Base-by-base conservation (phyloP, 1,140 invertebrate genomes). In the Zaprionus ghesquierei region DNA sequence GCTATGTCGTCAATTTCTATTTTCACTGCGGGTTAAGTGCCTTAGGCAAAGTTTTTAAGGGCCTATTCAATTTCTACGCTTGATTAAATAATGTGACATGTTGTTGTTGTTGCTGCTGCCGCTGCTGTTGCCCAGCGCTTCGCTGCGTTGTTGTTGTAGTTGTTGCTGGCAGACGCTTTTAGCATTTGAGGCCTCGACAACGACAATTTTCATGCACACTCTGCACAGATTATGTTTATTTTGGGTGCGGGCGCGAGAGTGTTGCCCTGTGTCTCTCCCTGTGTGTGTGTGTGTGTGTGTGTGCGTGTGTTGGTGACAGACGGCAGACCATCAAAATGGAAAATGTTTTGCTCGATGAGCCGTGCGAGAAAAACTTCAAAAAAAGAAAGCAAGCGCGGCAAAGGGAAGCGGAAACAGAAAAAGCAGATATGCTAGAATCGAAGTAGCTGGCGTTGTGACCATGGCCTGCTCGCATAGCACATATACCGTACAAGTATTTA, bases 11-110 rank as follows among this genome's bases (percentile, higher is more conserved):
- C 82, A 89, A 89, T 89, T 87, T 81, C 82, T 71, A 86, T 89
- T 87, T 87, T 79, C 79, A 79, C 79, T 77, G 79, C 64, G 84
- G 84, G 84, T 89, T 89, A 89, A 89, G 84, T 89, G 84, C 73
- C 84, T 75, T 66, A 76, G 79, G 84, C 84, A 89, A 89, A 89
- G 81, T 81, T 89, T 89, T 89, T 84, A 89, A 89, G 84, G 80
- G 85, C 84, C 84, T 89, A 89, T 89, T 89, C 84, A 89, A 89
- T 89, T 89, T 89, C 84, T 80, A 72, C 84, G 84, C 84, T 89
- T 89, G 84, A 89, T 89, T 89, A 89, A 89, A 89, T 89, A 89
- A 89, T 89, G 84, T 89, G 84, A 69, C 79, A 89, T 66, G 78
- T 81, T 86, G 75, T 79, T 81, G 50, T 72, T 72, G 65, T 18